phyloP scores from a whole-genome alignment of 37 sponge, comb jelly and placozoan genomes.

The Bolinopsis microptera region DNA sequence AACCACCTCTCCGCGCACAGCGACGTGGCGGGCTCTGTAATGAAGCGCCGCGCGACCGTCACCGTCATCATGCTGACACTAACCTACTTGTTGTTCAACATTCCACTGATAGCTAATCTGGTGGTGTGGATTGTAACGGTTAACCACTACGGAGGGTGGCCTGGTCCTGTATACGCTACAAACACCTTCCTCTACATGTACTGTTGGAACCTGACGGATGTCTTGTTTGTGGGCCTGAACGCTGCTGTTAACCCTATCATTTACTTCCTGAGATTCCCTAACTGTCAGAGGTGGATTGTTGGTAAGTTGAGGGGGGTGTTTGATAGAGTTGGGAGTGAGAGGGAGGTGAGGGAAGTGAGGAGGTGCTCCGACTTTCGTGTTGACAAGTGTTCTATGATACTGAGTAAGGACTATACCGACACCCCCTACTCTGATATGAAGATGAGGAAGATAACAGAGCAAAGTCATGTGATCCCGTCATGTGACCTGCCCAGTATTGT shows the following conservation, averaged over 20 bases:
- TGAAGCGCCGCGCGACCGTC: conserved; percentile 19
- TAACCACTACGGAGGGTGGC: neutral
- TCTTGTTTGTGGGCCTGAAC: conserved; percentile 14
- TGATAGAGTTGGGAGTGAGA: neutral
- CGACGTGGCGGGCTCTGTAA: neutral
- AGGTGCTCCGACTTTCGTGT: neutral
- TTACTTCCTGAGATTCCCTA: conserved; percentile 4
- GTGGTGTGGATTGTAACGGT: neutral
- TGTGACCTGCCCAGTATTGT: neutral
- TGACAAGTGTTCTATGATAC: neutral
- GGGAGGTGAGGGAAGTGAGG: neutral
- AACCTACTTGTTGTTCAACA: neutral
- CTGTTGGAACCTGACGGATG: neutral
- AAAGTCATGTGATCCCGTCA: neutral
- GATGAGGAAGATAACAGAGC: neutral
- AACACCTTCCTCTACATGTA: neutral
- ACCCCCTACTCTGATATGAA: neutral
- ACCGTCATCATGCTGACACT: neutral
- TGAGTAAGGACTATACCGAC: neutral
- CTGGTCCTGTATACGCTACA: neutral
- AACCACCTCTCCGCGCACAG: neutral
- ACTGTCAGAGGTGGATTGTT: conserved; percentile 5
- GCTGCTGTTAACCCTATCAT: conserved; percentile 11
- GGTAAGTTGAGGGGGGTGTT: neutral
- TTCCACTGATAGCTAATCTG: conserved; percentile 9